Conservation (phyloP, 2,888 invertebrate genomes). For the Pandemis corylana region DNA sequence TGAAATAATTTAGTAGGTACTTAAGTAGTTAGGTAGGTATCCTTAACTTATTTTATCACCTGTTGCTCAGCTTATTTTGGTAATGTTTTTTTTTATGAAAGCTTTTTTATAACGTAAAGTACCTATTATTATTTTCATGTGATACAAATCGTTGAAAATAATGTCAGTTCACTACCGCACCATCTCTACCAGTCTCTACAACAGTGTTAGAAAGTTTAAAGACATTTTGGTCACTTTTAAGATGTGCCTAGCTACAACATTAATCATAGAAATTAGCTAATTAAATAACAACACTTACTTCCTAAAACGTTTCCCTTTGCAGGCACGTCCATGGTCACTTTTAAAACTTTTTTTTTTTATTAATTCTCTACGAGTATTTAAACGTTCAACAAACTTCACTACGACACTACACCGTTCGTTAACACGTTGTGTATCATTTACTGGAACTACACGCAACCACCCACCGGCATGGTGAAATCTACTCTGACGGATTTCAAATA, state of each 20-base stretch:
- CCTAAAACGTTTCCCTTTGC: conserved; percentile 85
- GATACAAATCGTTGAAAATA: neutral
- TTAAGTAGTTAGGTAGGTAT: no score
- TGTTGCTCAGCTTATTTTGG: no score
- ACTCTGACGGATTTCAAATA: conserved; percentile 39
- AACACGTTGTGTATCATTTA: conserved; percentile 24
- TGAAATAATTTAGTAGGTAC: no score
- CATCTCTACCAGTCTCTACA: no score
- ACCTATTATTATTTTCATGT: no score
- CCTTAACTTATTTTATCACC: no score
- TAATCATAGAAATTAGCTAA: neutral
- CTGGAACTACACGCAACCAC: conserved; percentile 41
- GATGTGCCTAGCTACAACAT: neutral
- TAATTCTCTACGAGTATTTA: neutral
- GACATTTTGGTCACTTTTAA: neutral
- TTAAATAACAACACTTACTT: conserved; percentile 73
- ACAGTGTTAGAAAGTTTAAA: no score
- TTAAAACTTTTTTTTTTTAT: conserved; percentile 28
- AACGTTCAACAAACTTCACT: conserved; percentile 19
- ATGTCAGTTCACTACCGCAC: no score
- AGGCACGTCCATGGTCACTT: conserved; percentile 79
- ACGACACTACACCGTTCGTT: conserved; percentile 15
- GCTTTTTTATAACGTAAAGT: no score
- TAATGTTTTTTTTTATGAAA: no score
- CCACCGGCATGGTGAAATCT: conserved; percentile 51